Conservation (phyloP, 2,113 vertebrate species). For the Regulus satrapa region DNA sequence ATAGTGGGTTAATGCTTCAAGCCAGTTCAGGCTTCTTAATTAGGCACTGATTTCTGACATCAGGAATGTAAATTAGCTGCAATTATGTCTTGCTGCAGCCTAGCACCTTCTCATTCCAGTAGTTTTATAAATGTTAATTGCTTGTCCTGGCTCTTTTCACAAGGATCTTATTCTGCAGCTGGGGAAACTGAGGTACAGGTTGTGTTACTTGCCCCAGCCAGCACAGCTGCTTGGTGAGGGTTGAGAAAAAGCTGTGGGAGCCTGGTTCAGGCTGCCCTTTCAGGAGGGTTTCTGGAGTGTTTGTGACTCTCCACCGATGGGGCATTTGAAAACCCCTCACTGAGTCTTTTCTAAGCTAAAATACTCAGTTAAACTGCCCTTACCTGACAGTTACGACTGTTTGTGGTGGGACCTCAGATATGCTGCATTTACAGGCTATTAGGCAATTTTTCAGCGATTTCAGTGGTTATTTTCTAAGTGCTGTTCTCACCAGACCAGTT, state of each 20-base stretch:
- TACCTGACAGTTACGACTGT: neutral
- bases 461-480: neutral
- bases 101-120: slow-evolving; percentile 13
- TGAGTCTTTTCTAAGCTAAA: neutral
- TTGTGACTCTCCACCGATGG: neutral
- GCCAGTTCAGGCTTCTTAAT: slow-evolving; percentile 23
- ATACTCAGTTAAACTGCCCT: neutral
- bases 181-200: slow-evolving; percentile 37
- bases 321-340: neutral
- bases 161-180: neutral
- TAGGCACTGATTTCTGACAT: slow-evolving; percentile 52
- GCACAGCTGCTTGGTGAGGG: neutral
- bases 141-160: neutral
- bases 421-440: neutral
- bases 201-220: neutral
- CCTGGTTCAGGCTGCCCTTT: neutral
- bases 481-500: neutral
- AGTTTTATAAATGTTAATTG: slow-evolving; percentile 30
- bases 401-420: neutral
- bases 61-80: slow-evolving; percentile 37
- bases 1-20: slow-evolving; percentile 16
- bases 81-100: slow-evolving; percentile 19
- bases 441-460: neutral
- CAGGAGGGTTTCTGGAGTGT: neutral
- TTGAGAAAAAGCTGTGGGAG: neutral